Evolutionary conservation across 2,797 vertebrate species (phyloP).

Genomic region (Rhincodon typus): DNA sequence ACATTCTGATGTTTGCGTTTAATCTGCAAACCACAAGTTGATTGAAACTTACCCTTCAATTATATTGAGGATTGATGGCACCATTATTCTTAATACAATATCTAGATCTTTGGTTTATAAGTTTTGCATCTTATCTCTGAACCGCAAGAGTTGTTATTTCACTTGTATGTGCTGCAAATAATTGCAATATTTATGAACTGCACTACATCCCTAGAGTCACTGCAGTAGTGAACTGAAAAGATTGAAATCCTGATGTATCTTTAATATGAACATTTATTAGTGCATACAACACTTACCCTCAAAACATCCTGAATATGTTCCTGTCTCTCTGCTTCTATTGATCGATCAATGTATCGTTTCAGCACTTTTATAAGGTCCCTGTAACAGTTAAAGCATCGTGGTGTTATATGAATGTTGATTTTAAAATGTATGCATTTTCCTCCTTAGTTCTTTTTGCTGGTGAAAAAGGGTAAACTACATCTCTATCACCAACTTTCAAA

Average conservation of each 20-base stretch:
- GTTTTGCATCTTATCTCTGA: neutral
- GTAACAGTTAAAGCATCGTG: slow-evolving; percentile 40
- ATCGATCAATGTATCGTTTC: slow-evolving; percentile 97
- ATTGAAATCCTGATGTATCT: neutral
- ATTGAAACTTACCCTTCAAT: neutral
- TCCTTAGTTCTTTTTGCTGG: neutral
- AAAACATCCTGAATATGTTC: slow-evolving; percentile 94
- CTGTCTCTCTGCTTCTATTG: slow-evolving; percentile 88
- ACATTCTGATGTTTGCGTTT: neutral
- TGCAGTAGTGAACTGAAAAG: neutral
- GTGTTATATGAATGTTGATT: slow-evolving; percentile 36
- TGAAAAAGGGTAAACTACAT: neutral
- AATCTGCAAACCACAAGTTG: neutral
- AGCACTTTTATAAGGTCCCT: slow-evolving; percentile 97
- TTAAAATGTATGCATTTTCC: neutral
- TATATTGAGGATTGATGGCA: neutral
- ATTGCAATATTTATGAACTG: neutral
- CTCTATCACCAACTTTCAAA: neutral
- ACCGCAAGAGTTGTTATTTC: neutral
- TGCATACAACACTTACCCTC: slow-evolving; percentile 67
- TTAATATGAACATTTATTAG: neutral
- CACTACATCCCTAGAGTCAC: neutral
- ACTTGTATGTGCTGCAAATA: neutral
- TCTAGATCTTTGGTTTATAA: neutral
- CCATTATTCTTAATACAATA: neutral